These are phyloP conservation scores for Cheilosia urbana DNA, from an alignment of 2,888 invertebrate species.

Conservation along the genomic window DNA sequence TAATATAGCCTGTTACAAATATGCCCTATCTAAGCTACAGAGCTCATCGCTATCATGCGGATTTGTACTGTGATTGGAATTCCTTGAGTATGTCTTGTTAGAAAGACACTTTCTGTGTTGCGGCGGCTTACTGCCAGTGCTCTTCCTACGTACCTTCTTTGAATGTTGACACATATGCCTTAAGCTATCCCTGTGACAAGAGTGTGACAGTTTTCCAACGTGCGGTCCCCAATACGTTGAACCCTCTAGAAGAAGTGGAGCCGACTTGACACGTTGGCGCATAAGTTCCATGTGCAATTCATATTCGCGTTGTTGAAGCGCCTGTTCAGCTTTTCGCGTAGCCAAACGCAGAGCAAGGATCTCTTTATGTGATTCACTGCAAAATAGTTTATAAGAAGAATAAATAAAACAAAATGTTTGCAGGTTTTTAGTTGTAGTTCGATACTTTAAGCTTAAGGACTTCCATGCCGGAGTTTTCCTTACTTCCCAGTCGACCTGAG, in stretches of 20 bases:
- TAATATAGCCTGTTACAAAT: slow-evolving; percentile 76
- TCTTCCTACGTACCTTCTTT: slow-evolving; percentile 36
- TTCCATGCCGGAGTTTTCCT: slow-evolving; percentile 83
- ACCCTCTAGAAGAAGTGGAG: slow-evolving; percentile 82
- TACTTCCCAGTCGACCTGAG: slow-evolving; percentile 82
- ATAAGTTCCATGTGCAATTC: slow-evolving; percentile 83
- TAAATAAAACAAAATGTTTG: background rate
- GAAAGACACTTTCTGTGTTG: slow-evolving; percentile 68
- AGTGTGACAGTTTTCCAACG: slow-evolving; percentile 81
- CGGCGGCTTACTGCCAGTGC: slow-evolving; percentile 73
- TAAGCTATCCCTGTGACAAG: slow-evolving; percentile 79
- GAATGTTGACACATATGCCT: slow-evolving; percentile 78
- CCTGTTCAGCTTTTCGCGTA: slow-evolving; percentile 83
- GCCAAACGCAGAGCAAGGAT: slow-evolving; percentile 81
- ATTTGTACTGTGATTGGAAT: slow-evolving; percentile 75
- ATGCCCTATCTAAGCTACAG: slow-evolving; percentile 82
- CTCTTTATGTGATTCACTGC: slow-evolving; percentile 82
- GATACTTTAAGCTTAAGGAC: slow-evolving; percentile 81
- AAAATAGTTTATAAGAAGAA: slow-evolving; percentile 4
- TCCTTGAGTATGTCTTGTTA: slow-evolving; percentile 76
- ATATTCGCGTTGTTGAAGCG: slow-evolving; percentile 81
- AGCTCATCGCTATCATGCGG: slow-evolving; percentile 81
- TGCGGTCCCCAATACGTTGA: slow-evolving; percentile 81
- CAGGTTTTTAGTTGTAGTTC: background rate
- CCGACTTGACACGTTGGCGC: slow-evolving; percentile 82